Percentiles rank a stretch among this genome's conserved stretches.
Evolutionary conservation across 2,797 vertebrate species (phyloP).

Genomic region (Thunnus albacares): DNA sequence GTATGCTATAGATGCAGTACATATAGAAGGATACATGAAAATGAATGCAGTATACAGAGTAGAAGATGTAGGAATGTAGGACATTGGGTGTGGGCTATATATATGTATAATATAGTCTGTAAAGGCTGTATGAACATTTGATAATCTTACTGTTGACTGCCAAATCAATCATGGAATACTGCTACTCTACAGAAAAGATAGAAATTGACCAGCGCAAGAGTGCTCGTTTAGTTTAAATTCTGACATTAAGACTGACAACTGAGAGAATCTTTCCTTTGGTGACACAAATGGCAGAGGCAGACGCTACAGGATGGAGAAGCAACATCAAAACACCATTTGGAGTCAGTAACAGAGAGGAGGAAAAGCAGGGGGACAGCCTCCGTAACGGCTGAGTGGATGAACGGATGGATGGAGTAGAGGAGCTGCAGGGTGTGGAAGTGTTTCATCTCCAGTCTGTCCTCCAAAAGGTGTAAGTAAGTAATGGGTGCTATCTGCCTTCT

Average conservation of each 20-base stretch:
- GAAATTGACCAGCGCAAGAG: background rate
- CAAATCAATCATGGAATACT: background rate
- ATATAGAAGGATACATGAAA: background rate
- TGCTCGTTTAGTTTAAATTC: constrained; percentile 9
- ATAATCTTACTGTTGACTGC: background rate
- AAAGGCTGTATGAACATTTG: background rate
- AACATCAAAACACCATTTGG: constrained; percentile 67
- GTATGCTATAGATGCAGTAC: background rate
- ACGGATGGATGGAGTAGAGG: constrained; percentile 43
- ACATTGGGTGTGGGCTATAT: background rate
- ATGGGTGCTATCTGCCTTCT: constrained; percentile 69
- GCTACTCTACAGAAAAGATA: background rate
- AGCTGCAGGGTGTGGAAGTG: constrained; percentile 52
- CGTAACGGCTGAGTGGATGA: constrained; percentile 58
- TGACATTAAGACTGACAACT: constrained; percentile 9
- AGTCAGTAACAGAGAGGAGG: constrained; percentile 45
- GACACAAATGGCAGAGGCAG: constrained; percentile 4
- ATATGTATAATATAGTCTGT: background rate
- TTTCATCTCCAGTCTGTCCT: constrained; percentile 61
- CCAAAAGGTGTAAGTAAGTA: constrained; percentile 72
- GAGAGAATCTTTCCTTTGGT: constrained; percentile 1
- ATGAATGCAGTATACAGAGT: background rate
- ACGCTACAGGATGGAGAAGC: constrained; percentile 23
- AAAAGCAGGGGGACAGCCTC: constrained; percentile 35
- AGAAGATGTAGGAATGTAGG: no score